A percentile compares a stretch with the other conserved stretches of the same genome.
phyloP scores from a whole-genome alignment of 2,888 invertebrate genomes.

The Noctua comes region DNA sequence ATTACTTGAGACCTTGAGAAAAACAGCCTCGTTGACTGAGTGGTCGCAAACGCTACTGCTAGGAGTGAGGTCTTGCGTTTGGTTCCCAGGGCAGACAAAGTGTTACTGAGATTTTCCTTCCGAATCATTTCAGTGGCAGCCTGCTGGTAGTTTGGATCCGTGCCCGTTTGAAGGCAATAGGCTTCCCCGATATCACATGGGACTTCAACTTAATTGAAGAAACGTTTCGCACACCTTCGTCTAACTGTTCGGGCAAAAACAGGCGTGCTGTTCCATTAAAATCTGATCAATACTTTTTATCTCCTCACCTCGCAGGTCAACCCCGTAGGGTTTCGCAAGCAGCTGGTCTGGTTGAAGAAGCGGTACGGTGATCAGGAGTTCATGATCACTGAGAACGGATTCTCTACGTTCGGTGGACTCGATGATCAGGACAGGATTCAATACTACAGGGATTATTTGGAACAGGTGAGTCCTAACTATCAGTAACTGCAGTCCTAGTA shows the following conservation, averaged over 20 bases:
- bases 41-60: not conserved
- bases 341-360: slow-evolving; percentile 79
- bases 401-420: slow-evolving; percentile 66
- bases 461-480: slow-evolving; percentile 68
- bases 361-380: slow-evolving; percentile 77
- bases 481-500: not conserved
- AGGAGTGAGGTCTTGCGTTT: not conserved
- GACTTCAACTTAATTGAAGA: not conserved
- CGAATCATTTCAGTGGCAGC: not conserved
- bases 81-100: not conserved
- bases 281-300: not conserved
- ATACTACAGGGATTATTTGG: slow-evolving; percentile 70
- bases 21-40: not conserved
- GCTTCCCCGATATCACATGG: not conserved
- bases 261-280: not conserved
- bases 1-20: not conserved
- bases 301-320: slow-evolving; percentile 23
- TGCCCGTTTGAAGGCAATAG: not conserved
- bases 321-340: slow-evolving; percentile 82
- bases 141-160: not conserved
- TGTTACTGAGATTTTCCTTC: not conserved
- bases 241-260: not conserved
- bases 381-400: slow-evolving; percentile 86
- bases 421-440: slow-evolving; percentile 74
- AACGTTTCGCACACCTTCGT: not conserved